Percentiles rank a stretch among this genome's conserved stretches.
phyloP scores from a whole-genome alignment of 2,113 vertebrate species.

The Siniperca chuatsi region DNA sequence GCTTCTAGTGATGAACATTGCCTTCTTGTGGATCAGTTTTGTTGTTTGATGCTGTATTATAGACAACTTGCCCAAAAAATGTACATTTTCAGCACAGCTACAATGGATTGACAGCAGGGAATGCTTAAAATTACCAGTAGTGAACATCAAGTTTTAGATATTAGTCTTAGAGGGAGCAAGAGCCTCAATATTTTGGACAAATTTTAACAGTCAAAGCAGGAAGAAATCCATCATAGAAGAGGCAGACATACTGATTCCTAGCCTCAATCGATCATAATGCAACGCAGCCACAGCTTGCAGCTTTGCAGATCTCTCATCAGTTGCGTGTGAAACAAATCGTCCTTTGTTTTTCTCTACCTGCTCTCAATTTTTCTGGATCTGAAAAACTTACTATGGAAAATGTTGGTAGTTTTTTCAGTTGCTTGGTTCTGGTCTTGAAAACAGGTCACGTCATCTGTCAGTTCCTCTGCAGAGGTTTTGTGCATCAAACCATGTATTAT shows the following conservation, averaged over 20 bases:
- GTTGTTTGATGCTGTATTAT: not conserved
- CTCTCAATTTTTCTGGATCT: not conserved
- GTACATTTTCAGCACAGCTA: not conserved
- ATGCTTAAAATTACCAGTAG: not conserved
- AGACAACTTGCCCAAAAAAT: not conserved
- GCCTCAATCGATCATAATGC: not conserved
- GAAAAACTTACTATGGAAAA: not conserved
- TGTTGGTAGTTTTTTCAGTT: not conserved
- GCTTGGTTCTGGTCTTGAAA: not conserved
- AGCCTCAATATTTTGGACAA: not conserved
- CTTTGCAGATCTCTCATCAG: conserved; percentile 6
- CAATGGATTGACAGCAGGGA: not conserved
- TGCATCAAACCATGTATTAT: not conserved
- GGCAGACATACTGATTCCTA: not conserved
- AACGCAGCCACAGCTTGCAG: not conserved
- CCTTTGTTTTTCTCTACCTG: not conserved
- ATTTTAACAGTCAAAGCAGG: conserved; percentile 1
- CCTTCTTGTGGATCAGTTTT: not conserved
- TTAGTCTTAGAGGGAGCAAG: not conserved
- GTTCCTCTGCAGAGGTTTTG: not conserved
- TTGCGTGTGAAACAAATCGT: not conserved
- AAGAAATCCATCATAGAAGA: not conserved
- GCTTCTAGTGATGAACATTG: not conserved
- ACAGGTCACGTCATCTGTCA: not conserved
- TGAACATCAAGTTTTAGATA: not conserved